Evolutionary conservation across 2,797 vertebrate species (phyloP), one percentile per base, ranked within the genome.

Genomic region (Sebastes vulpes): DNA sequence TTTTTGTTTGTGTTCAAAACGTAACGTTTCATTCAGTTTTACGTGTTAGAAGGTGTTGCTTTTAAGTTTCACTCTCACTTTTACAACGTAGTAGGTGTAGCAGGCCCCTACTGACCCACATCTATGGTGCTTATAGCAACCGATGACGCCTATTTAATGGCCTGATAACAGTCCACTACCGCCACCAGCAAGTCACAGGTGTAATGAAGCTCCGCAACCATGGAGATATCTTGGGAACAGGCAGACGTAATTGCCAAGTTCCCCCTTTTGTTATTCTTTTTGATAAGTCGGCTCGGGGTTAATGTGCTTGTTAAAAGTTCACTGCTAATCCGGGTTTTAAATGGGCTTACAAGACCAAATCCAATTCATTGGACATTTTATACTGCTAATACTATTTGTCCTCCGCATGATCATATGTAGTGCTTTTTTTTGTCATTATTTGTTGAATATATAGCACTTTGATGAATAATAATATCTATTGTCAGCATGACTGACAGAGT

Each of bases 281-380:
- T 58, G 72, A 91, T 86, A 90, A 90, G n/a, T 84, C 53, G 56
- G 53, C 63, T 77, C 26, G 8, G 72, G 89, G 90, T 93, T 94
- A 91, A 89, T 89, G 46, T 79, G 70, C 89, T 91, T 88, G 81
- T 89, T 84, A 87, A 88, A 88, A 81, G 81, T 79, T 92, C 85
- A 82, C 48, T 26, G 75, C 64, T 89, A 93, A 93, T 90, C 89
- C 35, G 29, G 81, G 66, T 82, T 90, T 88, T 89, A 85, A 89
- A 82, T 82, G 57, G 72, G 78, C 23, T 93, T 91, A 91, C 84
- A 81, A 81, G 56, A 71, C 63, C 76, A 90, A 93, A 93, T 93
- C 89, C 83, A 86, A 77, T 92, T 84, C 71, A 75, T 69, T 61
- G 66, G 80, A 78, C 77, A 83, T 79, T 83, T 87, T 77, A 89